Evolutionary conservation across 2,797 vertebrate genomes (phyloP), one percentile per base, ranked within the genome.

Genomic region (Sus cebifrons): DNA sequence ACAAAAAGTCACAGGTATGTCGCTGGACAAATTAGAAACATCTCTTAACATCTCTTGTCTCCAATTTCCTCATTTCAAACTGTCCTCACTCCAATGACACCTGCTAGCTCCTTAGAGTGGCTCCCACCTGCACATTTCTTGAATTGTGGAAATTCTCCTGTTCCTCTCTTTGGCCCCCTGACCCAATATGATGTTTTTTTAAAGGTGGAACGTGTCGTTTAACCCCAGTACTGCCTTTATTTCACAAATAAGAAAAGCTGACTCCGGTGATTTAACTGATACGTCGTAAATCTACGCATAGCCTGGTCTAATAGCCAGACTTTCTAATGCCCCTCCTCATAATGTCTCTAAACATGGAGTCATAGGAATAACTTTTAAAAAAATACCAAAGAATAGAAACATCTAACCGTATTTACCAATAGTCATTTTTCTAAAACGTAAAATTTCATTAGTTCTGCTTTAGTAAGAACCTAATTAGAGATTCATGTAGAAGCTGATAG

Each of bases 11-110:
- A 75, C 44, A 84, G 40, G 23, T 92, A 23, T 74, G 54, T 89
- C 96, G 75, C 56, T 79, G 49, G 54, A 54, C 20, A 88, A 83
- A 89, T 86, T 86, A 75, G 65, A 96, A 95, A 75, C 81, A 36
- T n/a, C 25, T 90, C 58, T 97, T 81, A 77, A 20, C 84, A 49
- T 49, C 29, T 62, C 71, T 12, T 29, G 1, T 73, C 62, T 95
- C 91, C 89, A 77, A 89, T 93, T 62, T 49, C 60, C 5, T 9
- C 83, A 92, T 94, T 85, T 93, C 56, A 74, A 25, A n/a, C 85
- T 88, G 29, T 87, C 40, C 15, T 85, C n/a, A 25, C 32, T 84
- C 18, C 49, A 52, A 0, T 75, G 64, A 88, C 27, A 15, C 86
- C 77, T 20, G 20, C 25, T 74, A 58, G n/a, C 6, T 68, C 9